Base-by-base conservation (phyloP, 2,888 invertebrate genomes). In the Scaptodrosophila latifasciaeformis region DNA sequence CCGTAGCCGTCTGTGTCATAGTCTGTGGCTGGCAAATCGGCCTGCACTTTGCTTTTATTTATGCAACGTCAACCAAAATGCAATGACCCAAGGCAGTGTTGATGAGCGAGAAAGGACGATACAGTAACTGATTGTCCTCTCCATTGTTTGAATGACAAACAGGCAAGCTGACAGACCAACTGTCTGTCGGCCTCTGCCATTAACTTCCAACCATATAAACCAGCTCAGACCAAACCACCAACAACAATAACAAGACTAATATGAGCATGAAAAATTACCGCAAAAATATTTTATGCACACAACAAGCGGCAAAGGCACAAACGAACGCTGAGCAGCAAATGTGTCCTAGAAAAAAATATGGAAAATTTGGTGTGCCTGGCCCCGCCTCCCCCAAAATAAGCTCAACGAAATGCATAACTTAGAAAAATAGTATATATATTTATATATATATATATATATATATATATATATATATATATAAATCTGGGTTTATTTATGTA, bases 191-290 rank as follows among this genome's bases (percentile, higher is more conserved):
- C 27, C 27, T 27, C 27, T 31, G 9, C 31, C 4, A 24, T 7
- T 24, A 24, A 7, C 24, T 3, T 3, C 24, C n/a, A n/a, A n/a
- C n/a, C n/a, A n/a, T n/a, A n/a, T n/a, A n/a, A n/a, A n/a, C n/a
- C 5, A 27, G 27, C 27, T 27, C 9, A 27, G 5, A 27, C 27
- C 5, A 27, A 9, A 27, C 27, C 5, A 27, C 27, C 10, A 37
- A 5, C 15, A 17, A 18, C 37, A 37, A 37, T 18, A 37, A 18
- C 37, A 5, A 3, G 19, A 53, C 68, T 62, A 70, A 75, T 78
- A 71, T 62, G 59, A 53, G 53, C 68, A 70, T 75, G 72, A 70
- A 70, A 74, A 74, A 78, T 65, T 68, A 57, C 62, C 62, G 55
- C 59, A 66, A 53, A 58, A 58, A 54, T 56, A 53, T 63, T 68